Percentiles rank a stretch among this genome's conserved stretches.
Conservation (phyloP, 2,113 vertebrate genomes). For the Nycticebus coucang region DNA sequence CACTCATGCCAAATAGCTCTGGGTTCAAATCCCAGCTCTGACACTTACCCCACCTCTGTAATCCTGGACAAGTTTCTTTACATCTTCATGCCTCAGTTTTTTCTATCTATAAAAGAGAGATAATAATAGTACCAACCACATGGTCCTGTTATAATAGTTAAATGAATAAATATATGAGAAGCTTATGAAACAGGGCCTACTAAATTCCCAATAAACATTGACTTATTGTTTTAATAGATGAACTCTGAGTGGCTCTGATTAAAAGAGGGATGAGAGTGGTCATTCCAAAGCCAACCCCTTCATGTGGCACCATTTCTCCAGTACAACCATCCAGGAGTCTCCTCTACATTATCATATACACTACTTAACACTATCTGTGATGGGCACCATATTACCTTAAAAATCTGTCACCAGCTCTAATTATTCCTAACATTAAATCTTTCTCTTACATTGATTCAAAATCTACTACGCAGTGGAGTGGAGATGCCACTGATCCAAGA, state of each 20-base stretch:
- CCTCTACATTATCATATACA: not conserved
- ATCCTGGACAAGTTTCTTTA: not conserved
- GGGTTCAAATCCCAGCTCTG: not conserved
- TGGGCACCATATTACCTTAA: not conserved
- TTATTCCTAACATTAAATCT: not conserved
- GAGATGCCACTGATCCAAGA: not conserved
- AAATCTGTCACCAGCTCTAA: not conserved
- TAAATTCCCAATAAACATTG: not conserved
- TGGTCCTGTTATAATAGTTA: not conserved
- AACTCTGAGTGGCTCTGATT: not conserved
- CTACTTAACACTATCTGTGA: not conserved
- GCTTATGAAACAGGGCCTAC: not conserved
- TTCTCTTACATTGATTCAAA: not conserved
- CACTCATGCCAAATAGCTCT: not conserved
- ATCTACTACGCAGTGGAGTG: not conserved
- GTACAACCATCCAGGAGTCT: not conserved
- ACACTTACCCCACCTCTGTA: not conserved
- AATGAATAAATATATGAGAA: not conserved
- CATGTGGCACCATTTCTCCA: not conserved
- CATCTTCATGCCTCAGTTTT: not conserved
- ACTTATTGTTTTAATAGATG: not conserved
- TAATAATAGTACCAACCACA: not conserved
- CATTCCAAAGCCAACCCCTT: not conserved
- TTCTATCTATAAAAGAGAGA: not conserved
- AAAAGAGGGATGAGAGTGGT: not conserved